Percentiles rank a stretch among this genome's conserved stretches.
These are phyloP conservation scores for Alosa alosa DNA, from an alignment of 2,113 vertebrate species.

Conservation along the genomic window DNA sequence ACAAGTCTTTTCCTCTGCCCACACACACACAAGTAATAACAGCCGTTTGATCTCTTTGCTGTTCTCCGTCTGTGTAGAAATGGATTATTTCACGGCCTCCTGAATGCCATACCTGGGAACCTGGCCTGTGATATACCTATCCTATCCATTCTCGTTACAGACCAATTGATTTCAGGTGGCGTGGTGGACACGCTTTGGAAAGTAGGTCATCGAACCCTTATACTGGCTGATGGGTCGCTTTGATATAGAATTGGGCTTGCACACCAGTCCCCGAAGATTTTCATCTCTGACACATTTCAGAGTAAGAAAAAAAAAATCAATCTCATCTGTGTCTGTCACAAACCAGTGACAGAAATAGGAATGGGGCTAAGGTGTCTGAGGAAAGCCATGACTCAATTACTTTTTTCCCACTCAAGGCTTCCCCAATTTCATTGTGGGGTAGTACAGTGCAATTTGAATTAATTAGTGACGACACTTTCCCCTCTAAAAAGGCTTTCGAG, in stretches of 20 bases:
- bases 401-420: neutral
- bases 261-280: neutral
- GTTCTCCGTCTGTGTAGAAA: neutral
- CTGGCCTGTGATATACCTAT: constrained; percentile 1
- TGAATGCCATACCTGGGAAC: neutral
- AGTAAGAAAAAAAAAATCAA: neutral
- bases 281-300: constrained; percentile 16
- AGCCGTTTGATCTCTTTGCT: constrained; percentile 13
- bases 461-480: neutral
- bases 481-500: neutral
- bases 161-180: constrained; percentile 18
- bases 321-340: constrained; percentile 11
- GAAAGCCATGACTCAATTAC: constrained; percentile 13
- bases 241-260: constrained; percentile 14
- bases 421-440: neutral
- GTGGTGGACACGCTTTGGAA: constrained; percentile 15
- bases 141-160: constrained; percentile 17
- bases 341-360: constrained; percentile 6
- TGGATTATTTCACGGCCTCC: neutral
- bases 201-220: constrained; percentile 6
- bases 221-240: neutral
- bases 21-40: constrained; percentile 12
- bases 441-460: constrained; percentile 4
- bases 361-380: neutral
- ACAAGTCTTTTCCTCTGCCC: neutral